These are phyloP conservation scores for Meiosimyza decipiens DNA, from an alignment of 2,888 invertebrate genomes.

Conservation along the genomic window DNA sequence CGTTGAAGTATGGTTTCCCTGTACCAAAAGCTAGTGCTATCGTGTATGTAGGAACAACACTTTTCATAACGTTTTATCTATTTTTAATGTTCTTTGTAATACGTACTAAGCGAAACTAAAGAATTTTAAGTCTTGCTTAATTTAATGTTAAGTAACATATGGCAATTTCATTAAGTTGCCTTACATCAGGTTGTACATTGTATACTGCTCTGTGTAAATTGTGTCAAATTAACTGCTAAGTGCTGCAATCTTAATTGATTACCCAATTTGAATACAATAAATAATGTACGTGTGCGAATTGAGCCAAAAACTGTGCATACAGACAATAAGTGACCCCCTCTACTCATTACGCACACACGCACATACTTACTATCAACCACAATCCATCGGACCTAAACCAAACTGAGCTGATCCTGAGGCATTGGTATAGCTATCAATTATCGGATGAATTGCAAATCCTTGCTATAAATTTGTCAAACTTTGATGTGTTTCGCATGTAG, in stretches of 20 bases:
- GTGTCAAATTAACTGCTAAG: constrained; percentile 17
- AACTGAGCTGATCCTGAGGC: neutral
- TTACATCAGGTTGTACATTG: no score
- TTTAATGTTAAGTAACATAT: no score
- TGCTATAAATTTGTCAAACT: constrained; percentile 42
- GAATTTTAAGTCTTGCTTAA: no score
- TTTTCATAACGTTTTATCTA: no score
- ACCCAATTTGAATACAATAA: constrained; percentile 35
- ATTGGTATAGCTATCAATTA: constrained; percentile 37
- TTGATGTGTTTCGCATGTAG: constrained; percentile 25
- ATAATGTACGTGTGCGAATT: constrained; percentile 28
- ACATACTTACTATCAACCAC: no score
- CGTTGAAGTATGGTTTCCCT: no score
- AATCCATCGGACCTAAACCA: neutral
- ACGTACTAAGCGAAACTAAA: no score
- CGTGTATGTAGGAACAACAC: no score
- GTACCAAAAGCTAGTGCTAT: no score
- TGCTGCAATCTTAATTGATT: neutral
- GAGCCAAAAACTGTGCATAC: constrained; percentile 11
- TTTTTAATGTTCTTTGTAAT: no score
- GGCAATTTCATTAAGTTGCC: no score
- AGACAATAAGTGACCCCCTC: neutral
- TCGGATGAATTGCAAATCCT: constrained; percentile 39
- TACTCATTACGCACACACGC: neutral
- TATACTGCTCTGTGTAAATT: neutral